These are phyloP conservation scores for Belonocnema kinseyi DNA, from an alignment of 1,140 invertebrate genomes.

Conservation along the genomic window DNA sequence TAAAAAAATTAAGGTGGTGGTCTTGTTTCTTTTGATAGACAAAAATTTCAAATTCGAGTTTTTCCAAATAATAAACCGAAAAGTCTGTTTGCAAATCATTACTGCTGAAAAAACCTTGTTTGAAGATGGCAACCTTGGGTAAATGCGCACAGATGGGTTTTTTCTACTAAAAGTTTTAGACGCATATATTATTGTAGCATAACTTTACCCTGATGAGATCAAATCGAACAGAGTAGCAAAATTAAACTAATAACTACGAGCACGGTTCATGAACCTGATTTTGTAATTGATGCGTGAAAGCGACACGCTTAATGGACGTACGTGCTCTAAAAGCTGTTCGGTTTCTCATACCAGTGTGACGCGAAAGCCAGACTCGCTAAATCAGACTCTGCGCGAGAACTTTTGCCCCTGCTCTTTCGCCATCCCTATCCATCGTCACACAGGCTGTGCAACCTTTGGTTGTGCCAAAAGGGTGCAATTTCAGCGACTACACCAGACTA, in stretches of 20 bases:
- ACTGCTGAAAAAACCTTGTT: no score
- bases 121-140: no score
- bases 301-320: conserved; percentile 11
- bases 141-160: no score
- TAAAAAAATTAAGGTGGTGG: no score
- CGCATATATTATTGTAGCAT: no score
- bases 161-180: no score
- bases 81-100: no score
- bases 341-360: conserved; percentile 28
- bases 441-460: conserved; percentile 6
- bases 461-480: conserved; percentile 28
- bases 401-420: neutral
- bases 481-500: conserved; percentile 37
- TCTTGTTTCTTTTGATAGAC: no score
- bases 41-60: no score
- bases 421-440: neutral
- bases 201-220: neutral
- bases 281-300: conserved; percentile 17
- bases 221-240: neutral
- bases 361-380: conserved; percentile 33
- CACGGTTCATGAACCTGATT: conserved; percentile 3
- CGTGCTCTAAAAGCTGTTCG: conserved; percentile 47
- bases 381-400: neutral
- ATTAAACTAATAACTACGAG: conserved; percentile 8
- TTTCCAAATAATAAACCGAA: no score